Base-by-base conservation (phyloP, 2,888 invertebrate species). In the Agelastica alni region DNA sequence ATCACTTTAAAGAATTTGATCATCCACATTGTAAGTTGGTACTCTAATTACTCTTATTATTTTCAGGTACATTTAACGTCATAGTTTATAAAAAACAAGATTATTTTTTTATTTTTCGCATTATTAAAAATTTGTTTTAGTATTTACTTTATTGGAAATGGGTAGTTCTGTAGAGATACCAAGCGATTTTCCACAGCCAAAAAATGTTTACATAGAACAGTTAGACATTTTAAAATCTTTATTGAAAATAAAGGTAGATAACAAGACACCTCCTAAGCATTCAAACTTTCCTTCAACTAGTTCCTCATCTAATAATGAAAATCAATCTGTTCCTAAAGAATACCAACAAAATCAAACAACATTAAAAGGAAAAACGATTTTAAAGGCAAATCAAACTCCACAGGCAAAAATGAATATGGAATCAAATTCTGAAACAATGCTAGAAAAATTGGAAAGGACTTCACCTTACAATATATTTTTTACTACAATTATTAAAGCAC, bases 1-100 rank as follows among this genome's bases (percentile, higher is more conserved):
- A 86, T 52, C 96, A 96, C 76, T 89, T 93, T 58, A 81, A 81
- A 56, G 89, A 93, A 74, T 93, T 83, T 74, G 81, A 83, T 26
- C 95, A 95, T 80, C 83, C 85, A 5, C 89, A 91, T 70, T 82
- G 92, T 92, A 80, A 83, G 83, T 78, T 12, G 10, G 1, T 28
- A 3, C 28, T 28, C 10, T 10, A 28, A 31, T 9, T 31, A 31
- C 12, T 31, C 3, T 30, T 36, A 2, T 31, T 32, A 10, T 43
- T 18, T 4, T 7, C n/a, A 13, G 10, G 20, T 36, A 32, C 37
- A 28, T 51, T 47, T 46, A 17, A n/a, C n/a, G n/a, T n/a, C n/a
- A n/a, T n/a, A n/a, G n/a, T n/a, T n/a, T n/a, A n/a, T n/a, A n/a
- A n/a, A n/a, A n/a, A n/a, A n/a, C n/a, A n/a, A n/a, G n/a, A n/a